A percentile compares a stretch with the other conserved stretches of the same genome.
phyloP scores from a whole-genome alignment of 2,797 vertebrate genomes.

The Mastacembelus armatus region DNA sequence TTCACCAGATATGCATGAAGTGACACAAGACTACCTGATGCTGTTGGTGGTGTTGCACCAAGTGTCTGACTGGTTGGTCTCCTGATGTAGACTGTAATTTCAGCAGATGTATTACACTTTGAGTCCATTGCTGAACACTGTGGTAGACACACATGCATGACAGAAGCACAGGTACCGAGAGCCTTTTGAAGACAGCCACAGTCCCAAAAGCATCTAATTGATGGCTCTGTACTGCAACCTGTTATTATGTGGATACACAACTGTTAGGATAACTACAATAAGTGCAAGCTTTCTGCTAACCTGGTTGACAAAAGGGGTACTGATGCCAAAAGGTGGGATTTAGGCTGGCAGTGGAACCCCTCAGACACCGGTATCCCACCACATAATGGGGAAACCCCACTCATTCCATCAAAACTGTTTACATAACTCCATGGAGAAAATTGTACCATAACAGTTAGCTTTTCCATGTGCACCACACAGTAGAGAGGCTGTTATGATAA shows the following conservation, averaged over 20 bases:
- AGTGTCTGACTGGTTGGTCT: neutral
- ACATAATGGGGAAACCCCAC: slow-evolving; percentile 74
- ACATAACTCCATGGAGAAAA: slow-evolving; percentile 80
- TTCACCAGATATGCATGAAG: neutral
- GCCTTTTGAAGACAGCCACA: slow-evolving; percentile 18
- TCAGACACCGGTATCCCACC: slow-evolving; percentile 49
- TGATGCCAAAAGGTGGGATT: slow-evolving; percentile 49
- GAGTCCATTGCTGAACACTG: neutral
- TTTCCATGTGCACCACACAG: slow-evolving; percentile 80
- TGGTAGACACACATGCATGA: neutral
- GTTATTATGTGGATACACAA: slow-evolving; percentile 28
- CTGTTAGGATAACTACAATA: slow-evolving; percentile 13
- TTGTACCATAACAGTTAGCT: slow-evolving; percentile 67
- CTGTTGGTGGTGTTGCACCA: neutral
- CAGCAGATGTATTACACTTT: neutral
- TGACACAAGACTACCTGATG: neutral
- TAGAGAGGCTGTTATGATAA: slow-evolving; percentile 76
- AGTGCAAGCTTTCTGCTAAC: slow-evolving; percentile 7
- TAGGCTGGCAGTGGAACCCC: slow-evolving; percentile 60
- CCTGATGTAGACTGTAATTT: neutral
- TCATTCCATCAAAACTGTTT: slow-evolving; percentile 78
- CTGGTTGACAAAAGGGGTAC: slow-evolving; percentile 53
- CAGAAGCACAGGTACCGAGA: slow-evolving; percentile 20
- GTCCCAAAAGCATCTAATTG: slow-evolving; percentile 23
- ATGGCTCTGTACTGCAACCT: slow-evolving; percentile 16